Evolutionary conservation across 2,888 invertebrate genomes (phyloP), one percentile per base, ranked within the genome.

Genomic region (Eubasilissa splendida): DNA sequence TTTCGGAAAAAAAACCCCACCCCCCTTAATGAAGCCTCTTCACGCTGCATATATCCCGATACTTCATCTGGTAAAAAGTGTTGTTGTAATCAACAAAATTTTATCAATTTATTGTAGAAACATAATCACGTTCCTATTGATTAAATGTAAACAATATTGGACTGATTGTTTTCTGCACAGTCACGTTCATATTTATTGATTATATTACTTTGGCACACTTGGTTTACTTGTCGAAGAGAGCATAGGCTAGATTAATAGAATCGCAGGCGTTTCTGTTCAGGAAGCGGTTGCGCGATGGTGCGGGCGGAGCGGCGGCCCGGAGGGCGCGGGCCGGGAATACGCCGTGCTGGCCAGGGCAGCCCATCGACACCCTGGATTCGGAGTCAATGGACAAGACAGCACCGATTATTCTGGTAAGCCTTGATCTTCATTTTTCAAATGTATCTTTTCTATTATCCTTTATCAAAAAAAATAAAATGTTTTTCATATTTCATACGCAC

Each of bases 251-350:
- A 76, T 82, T 84, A 84, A 85, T 85, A 84, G 82, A 86, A 85
- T 86, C 85, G 85, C 85, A 87, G 88, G 86, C 86, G 83, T 85
- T 87, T 86, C 86, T 88, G 89, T 91, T 83, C 90, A 93, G 93
- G 92, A 91, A 86, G 92, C 93, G 68, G 87, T 93, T 86, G 87
- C 88, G 80, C 87, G 88, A 79, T 92, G 91, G 86, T 90, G 90
- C 85, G 89, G 87, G 80, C 80, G 87, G 84, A 68, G 85, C 84
- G 91, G 70, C 14, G 81, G 81, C 63, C 63, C 54, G 71, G 65
- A 52, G 77, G 80, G 68, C 63, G 58, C 58, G 76, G 79, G 77
- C 75, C 60, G 80, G 53, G 50, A 58, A 54, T 83, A 83, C 76
- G 63, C 80, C 56, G 81, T 77, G 63, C 75, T 83, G 56, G 68